Evolutionary conservation across 2,888 invertebrate species (phyloP).

Genomic region (Polia nebulosa): DNA sequence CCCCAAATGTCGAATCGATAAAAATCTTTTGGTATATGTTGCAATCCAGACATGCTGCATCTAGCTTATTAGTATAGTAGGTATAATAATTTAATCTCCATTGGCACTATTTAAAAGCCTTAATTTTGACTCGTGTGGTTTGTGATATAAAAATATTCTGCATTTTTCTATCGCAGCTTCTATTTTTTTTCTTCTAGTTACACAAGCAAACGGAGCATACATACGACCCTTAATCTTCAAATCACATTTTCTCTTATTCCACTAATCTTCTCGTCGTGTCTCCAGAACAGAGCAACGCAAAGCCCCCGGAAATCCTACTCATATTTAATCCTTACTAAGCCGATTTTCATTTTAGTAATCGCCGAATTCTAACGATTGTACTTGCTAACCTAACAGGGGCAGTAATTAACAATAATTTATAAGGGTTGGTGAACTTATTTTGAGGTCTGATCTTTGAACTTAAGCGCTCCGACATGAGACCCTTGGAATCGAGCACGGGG

Average conservation of each 20-base stretch:
- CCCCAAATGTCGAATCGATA: too few relatives aligned
- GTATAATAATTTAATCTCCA: too few relatives aligned
- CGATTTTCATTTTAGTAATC: constrained; percentile 82
- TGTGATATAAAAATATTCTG: too few relatives aligned
- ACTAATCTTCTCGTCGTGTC: constrained; percentile 43
- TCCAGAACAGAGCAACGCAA: constrained; percentile 43
- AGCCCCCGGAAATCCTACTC: constrained; percentile 70
- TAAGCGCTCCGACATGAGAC: constrained; percentile 49
- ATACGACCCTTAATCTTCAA: constrained; percentile 24
- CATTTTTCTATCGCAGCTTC: too few relatives aligned
- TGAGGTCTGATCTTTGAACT: constrained; percentile 63
- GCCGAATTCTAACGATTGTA: constrained; percentile 73
- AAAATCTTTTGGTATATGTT: too few relatives aligned
- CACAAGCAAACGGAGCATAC: constrained; percentile 6
- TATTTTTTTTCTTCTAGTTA: too few relatives aligned
- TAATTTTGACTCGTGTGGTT: too few relatives aligned
- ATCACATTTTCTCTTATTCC: constrained; percentile 31
- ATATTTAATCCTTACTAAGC: constrained; percentile 80
- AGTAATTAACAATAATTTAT: constrained; percentile 77
- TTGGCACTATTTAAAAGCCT: too few relatives aligned
- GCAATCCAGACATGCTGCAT: too few relatives aligned
- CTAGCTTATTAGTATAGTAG: too few relatives aligned
- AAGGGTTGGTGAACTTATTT: constrained; percentile 68
- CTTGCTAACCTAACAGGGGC: constrained; percentile 70
- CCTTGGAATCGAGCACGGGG: constrained; percentile 47